phyloP scores from a whole-genome alignment of 1,140 invertebrate genomes.

The Zaprionus nigranus region DNA sequence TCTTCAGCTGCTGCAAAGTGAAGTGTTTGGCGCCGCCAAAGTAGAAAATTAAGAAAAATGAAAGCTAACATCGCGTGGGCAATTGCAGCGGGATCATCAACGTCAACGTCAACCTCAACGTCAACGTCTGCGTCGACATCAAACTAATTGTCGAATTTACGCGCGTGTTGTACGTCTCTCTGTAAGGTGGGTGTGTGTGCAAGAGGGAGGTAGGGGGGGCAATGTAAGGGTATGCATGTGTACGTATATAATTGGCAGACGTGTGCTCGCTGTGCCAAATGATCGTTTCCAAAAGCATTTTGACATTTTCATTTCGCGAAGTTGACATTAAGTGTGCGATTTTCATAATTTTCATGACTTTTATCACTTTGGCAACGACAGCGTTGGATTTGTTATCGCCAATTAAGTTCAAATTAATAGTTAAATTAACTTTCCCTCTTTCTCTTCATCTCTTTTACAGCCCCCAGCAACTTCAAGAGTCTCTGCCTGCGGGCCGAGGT shows the following conservation, averaged over 20 bases:
- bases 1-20: neutral
- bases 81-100: conserved; percentile 2
- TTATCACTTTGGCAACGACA: conserved; percentile 4
- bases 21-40: neutral
- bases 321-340: conserved; percentile 56
- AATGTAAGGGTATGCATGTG: neutral
- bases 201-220: neutral
- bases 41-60: neutral
- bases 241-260: conserved; percentile 49
- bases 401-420: conserved; percentile 15
- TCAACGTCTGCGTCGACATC: conserved; percentile 20
- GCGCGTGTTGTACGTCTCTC: conserved; percentile 59
- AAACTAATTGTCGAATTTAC: conserved; percentile 63
- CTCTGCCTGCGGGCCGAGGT: conserved; percentile 89
- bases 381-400: neutral
- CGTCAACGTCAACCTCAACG: conserved; percentile 31
- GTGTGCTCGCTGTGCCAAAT: conserved; percentile 35
- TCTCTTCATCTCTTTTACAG: conserved; percentile 85
- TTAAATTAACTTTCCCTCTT: neutral
- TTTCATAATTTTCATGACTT: conserved; percentile 37
- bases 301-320: conserved; percentile 61
- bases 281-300: conserved; percentile 49
- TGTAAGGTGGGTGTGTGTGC: conserved; percentile 1
- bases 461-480: conserved; percentile 88
- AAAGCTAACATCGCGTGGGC: conserved; percentile 12